Evolutionary conservation across 2,797 vertebrate species (phyloP).

Genomic region (Novumbra hubbsi): DNA sequence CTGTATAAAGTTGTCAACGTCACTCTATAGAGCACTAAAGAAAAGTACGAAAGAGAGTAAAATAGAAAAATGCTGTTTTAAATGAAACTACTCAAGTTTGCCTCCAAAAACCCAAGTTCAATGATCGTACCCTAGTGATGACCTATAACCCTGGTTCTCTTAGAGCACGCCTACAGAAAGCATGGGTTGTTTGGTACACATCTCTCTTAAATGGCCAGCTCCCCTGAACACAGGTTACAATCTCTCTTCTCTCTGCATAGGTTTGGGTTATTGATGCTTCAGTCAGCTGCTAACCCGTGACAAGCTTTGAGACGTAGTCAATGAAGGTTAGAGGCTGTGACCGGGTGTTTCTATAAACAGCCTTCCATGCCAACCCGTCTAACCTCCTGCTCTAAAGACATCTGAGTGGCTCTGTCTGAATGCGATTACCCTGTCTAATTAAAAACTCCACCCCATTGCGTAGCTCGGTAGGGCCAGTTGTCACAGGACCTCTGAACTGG

Average conservation of each 20-base stretch:
- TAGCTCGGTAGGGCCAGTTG: slow-evolving; percentile 80
- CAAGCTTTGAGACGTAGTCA: slow-evolving; percentile 37
- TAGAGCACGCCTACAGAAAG: background rate
- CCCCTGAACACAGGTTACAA: background rate
- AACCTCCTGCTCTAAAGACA: slow-evolving; percentile 44
- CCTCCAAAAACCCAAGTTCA: slow-evolving; percentile 13
- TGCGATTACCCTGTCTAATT: slow-evolving; percentile 79
- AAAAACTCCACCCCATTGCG: slow-evolving; percentile 81
- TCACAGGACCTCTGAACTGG: slow-evolving; percentile 88
- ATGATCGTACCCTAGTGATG: slow-evolving; percentile 34
- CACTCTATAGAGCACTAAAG: background rate
- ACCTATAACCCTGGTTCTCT: slow-evolving; percentile 23
- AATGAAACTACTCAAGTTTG: background rate
- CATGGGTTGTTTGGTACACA: background rate
- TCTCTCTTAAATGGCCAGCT: background rate
- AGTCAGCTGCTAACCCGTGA: slow-evolving; percentile 31
- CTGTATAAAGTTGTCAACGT: background rate
- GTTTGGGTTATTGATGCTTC: background rate
- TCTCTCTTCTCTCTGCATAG: background rate
- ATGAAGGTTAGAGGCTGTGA: slow-evolving; percentile 47
- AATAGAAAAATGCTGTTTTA: background rate
- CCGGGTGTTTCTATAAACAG: slow-evolving; percentile 51
- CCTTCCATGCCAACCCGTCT: slow-evolving; percentile 34
- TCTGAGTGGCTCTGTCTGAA: slow-evolving; percentile 60
- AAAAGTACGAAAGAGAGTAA: background rate